phyloP scores from a whole-genome alignment of 2,888 invertebrate genomes.

The Eupithecia subumbrata region DNA sequence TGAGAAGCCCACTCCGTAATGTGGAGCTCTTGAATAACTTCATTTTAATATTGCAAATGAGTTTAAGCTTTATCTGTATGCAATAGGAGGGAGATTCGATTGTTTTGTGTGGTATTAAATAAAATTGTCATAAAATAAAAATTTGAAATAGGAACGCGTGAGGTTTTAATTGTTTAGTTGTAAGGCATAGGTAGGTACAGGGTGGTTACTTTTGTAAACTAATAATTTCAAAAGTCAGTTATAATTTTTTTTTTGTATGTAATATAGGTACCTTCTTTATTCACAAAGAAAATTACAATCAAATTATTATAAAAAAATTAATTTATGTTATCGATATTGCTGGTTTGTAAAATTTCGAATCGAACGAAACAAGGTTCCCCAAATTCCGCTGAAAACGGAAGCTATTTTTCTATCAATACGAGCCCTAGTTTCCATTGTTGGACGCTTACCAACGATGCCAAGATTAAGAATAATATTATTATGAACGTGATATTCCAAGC shows the following conservation, averaged over 20 bases:
- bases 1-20: constrained; percentile 48
- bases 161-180: constrained; percentile 53
- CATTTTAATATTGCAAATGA: constrained; percentile 54
- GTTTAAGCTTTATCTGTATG: constrained; percentile 37
- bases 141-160: constrained; percentile 72
- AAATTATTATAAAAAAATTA: too few species aligned
- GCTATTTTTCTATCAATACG: constrained; percentile 2
- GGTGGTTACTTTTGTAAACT: neutral
- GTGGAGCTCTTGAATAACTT: constrained; percentile 57
- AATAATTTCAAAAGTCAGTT: neutral
- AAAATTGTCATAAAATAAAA: constrained; percentile 59
- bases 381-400: neutral
- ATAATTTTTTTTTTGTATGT: neutral
- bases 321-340: too few species aligned
- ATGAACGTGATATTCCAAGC: constrained; percentile 16
- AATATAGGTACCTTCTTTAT: too few species aligned
- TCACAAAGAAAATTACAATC: too few species aligned
- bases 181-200: constrained; percentile 36
- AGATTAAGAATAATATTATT: constrained; percentile 1
- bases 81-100: constrained; percentile 16
- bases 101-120: constrained; percentile 22
- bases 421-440: neutral
- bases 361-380: neutral
- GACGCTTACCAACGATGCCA: neutral
- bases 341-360: too few species aligned